A percentile compares a stretch with the other conserved stretches of the same genome.
These are phyloP conservation scores for Enteromius mattozi DNA, from an alignment of 2,797 vertebrate species.

Conservation along the genomic window DNA sequence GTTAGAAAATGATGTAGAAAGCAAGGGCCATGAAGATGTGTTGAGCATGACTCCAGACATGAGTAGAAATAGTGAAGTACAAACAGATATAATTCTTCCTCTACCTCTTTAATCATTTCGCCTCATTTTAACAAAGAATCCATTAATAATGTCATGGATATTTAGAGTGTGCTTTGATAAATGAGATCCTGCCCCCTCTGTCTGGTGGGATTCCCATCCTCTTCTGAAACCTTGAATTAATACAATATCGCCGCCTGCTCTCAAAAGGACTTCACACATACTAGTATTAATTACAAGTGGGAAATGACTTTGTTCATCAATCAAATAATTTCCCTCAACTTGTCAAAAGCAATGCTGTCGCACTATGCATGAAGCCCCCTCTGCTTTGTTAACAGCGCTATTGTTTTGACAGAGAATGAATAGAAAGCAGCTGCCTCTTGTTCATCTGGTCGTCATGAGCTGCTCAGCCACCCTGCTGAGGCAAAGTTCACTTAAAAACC, in stretches of 20 bases:
- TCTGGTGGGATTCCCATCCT: slow-evolving; percentile 67
- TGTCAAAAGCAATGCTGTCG: slow-evolving; percentile 78
- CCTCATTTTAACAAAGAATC: slow-evolving; percentile 57
- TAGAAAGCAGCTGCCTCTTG: slow-evolving; percentile 70
- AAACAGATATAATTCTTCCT: slow-evolving; percentile 57
- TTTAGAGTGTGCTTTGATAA: slow-evolving; percentile 62
- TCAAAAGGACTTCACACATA: slow-evolving; percentile 77
- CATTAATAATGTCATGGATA: slow-evolving; percentile 61
- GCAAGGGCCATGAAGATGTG: slow-evolving; percentile 25
- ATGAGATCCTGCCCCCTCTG: slow-evolving; percentile 60
- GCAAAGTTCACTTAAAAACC: slow-evolving; percentile 73
- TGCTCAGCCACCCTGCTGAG: slow-evolving; percentile 66
- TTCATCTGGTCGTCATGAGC: slow-evolving; percentile 63
- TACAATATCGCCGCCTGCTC: slow-evolving; percentile 60
- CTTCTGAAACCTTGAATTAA: slow-evolving; percentile 67
- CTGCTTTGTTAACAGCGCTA: slow-evolving; percentile 71
- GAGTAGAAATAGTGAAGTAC: slow-evolving; percentile 38
- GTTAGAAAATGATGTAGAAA: slow-evolving; percentile 18
- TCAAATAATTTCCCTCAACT: slow-evolving; percentile 74
- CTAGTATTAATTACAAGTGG: slow-evolving; percentile 86
- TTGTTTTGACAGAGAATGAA: slow-evolving; percentile 72
- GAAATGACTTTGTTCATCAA: slow-evolving; percentile 82
- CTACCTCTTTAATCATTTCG: slow-evolving; percentile 58
- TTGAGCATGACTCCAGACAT: slow-evolving; percentile 31
- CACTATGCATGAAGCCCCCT: slow-evolving; percentile 71